Evolutionary conservation across 2,888 invertebrate genomes (phyloP), one percentile per base, ranked within the genome.

Genomic region (Rhingia campestris): DNA sequence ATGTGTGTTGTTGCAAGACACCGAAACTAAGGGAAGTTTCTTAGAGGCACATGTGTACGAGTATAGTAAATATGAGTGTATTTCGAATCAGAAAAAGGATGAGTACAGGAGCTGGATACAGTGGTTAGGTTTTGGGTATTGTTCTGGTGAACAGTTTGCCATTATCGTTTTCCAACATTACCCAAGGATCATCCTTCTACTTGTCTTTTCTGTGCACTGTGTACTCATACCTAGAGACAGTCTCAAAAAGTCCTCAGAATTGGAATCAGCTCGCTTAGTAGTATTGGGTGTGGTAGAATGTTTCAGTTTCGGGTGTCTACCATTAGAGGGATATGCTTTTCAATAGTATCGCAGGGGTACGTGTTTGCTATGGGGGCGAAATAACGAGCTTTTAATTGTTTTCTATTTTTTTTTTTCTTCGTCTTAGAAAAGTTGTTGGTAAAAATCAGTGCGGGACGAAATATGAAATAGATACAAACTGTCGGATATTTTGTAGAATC

Each of bases 91-190:
- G 22, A 22, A 22, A 30, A 59, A 51, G 66, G 43, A 67, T 32
- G 61, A 45, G 51, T 12, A 56, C n/a, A 39, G 30, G 37, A 47
- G 53, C 47, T 4, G 43, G 37, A 22, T 59, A 33, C 61, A 51
- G 35, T 67, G 53, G 63, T 49, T 49, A 43, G 51, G 63, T 56
- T 53, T 45, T 64, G 53, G 69, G 53, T 79, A 61, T 73, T 82
- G 63, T 82, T 79, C 79, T 61, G 73, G 69, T 73, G 73, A 79
- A 74, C 79, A 69, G 79, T 82, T 82, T 79, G 73, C 79, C 61
- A 79, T 82, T 82, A 82, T 82, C 82, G 73, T 79, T 79, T 82
- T 74, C 79, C 41, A 73, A 69, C 63, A 51, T 73, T 58, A 69
- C 63, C 22, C 73, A 63, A 64, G 61, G 73, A 70, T 66, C 75